Evolutionary conservation across 2,888 invertebrate species (phyloP).

Genomic region (Machimus atricapillus): DNA sequence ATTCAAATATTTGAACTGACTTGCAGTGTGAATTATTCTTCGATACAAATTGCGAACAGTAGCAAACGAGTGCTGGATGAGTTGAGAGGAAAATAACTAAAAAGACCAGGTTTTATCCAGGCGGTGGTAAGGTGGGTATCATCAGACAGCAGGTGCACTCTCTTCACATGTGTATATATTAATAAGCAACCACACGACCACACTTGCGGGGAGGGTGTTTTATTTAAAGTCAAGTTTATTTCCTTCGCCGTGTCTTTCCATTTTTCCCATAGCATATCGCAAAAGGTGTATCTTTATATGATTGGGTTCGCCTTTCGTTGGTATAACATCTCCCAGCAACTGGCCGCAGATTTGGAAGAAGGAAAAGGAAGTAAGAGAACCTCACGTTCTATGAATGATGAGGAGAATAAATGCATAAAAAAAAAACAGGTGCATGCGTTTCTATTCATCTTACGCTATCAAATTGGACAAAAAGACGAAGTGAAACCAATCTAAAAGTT

Average conservation of each 20-base stretch:
- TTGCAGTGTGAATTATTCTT: background rate
- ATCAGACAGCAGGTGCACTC: conserved; percentile 26
- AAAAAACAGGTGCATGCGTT: background rate
- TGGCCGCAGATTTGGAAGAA: background rate
- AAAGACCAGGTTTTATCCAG: conserved; percentile 11
- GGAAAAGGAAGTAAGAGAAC: background rate
- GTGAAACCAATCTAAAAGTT: background rate
- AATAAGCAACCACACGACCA: conserved; percentile 7
- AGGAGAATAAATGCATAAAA: background rate
- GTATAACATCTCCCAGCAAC: background rate
- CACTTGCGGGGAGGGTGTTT: background rate
- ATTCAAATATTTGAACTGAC: background rate
- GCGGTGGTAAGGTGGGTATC: conserved; percentile 41
- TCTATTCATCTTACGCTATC: background rate
- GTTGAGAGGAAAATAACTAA: background rate
- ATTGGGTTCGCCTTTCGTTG: background rate
- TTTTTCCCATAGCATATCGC: conserved; percentile 1
- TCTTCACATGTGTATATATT: conserved; percentile 3
- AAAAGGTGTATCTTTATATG: background rate
- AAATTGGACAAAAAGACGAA: background rate
- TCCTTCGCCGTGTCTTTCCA: conserved; percentile 1
- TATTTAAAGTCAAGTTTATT: background rate
- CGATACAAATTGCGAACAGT: background rate
- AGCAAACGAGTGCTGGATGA: background rate
- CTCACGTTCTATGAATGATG: background rate